Percentiles rank a stretch among this genome's conserved stretches.
phyloP scores from a whole-genome alignment of 2,888 invertebrate genomes.

The Protodeltote pygarga region DNA sequence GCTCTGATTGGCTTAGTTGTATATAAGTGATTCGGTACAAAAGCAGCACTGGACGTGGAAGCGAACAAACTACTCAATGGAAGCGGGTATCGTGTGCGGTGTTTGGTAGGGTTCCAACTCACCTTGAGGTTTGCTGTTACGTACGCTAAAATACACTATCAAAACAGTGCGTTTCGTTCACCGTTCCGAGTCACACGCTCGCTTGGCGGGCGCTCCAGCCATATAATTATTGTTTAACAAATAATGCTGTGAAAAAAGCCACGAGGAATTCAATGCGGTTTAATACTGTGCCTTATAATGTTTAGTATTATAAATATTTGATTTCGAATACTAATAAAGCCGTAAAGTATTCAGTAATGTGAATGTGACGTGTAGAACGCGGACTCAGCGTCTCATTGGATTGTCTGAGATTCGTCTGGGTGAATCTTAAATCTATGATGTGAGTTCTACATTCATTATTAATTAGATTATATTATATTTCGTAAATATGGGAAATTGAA shows the following conservation, averaged over 20 bases:
- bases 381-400: slow-evolving; percentile 61
- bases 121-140: slow-evolving; percentile 80
- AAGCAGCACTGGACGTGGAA: slow-evolving; percentile 58
- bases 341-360: slow-evolving; percentile 54
- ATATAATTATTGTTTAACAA: slow-evolving; percentile 42
- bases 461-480: not conserved
- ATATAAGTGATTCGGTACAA: slow-evolving; percentile 16
- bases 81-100: slow-evolving; percentile 58
- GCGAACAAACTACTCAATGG: slow-evolving; percentile 55
- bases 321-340: slow-evolving; percentile 20
- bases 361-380: slow-evolving; percentile 59
- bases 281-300: slow-evolving; percentile 57
- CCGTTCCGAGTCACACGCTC: slow-evolving; percentile 66
- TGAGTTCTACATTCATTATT: slow-evolving; percentile 50
- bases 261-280: slow-evolving; percentile 26
- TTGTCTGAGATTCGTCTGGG: slow-evolving; percentile 66
- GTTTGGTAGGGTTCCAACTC: slow-evolving; percentile 69
- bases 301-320: slow-evolving; percentile 31
- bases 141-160: slow-evolving; percentile 83
- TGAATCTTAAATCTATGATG: slow-evolving; percentile 60
- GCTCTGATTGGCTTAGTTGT: slow-evolving; percentile 4
- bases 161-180: slow-evolving; percentile 80
- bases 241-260: slow-evolving; percentile 48
- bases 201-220: slow-evolving; percentile 42
- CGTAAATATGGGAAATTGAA: not conserved